These are phyloP conservation scores for Sternarchorhynchus goeldii DNA, from an alignment of 2,797 vertebrate species.

Conservation along the genomic window DNA sequence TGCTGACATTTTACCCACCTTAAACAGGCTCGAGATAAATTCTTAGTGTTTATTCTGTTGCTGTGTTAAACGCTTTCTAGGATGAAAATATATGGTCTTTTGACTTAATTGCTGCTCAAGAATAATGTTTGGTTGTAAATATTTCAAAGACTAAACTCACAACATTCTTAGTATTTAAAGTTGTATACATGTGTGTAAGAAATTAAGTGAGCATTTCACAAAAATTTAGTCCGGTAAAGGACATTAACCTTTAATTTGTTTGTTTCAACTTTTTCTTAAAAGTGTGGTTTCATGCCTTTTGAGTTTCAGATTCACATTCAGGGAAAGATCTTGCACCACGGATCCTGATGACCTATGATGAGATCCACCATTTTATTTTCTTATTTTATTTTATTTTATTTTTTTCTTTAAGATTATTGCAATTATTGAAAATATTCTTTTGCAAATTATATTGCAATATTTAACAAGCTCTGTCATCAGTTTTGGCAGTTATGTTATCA, in stretches of 20 bases:
- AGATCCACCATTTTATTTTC: too few relatives aligned
- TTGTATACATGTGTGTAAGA: background rate
- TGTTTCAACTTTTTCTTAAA: conserved; percentile 61
- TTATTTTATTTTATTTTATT: too few relatives aligned
- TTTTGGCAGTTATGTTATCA: background rate
- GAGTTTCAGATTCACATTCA: too few relatives aligned
- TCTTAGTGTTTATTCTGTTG: background rate
- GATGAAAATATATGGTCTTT: conserved; percentile 21
- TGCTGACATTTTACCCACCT: background rate
- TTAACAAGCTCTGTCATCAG: conserved; percentile 1
- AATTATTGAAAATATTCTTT: background rate
- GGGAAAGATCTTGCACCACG: too few relatives aligned
- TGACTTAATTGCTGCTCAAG: conserved; percentile 20
- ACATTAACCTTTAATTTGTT: conserved; percentile 24
- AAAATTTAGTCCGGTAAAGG: background rate
- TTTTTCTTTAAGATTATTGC: too few relatives aligned
- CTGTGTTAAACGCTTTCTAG: conserved; percentile 32
- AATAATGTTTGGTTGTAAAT: conserved; percentile 16
- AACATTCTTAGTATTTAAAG: background rate
- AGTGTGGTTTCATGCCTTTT: conserved; percentile 75
- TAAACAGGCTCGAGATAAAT: background rate
- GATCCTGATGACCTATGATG: too few relatives aligned
- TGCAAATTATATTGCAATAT: conserved; percentile 16
- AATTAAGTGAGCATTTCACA: background rate
- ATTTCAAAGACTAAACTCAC: conserved; percentile 23